Conservation (phyloP, 2,113 vertebrate species). For the Neogobius melanostomus region DNA sequence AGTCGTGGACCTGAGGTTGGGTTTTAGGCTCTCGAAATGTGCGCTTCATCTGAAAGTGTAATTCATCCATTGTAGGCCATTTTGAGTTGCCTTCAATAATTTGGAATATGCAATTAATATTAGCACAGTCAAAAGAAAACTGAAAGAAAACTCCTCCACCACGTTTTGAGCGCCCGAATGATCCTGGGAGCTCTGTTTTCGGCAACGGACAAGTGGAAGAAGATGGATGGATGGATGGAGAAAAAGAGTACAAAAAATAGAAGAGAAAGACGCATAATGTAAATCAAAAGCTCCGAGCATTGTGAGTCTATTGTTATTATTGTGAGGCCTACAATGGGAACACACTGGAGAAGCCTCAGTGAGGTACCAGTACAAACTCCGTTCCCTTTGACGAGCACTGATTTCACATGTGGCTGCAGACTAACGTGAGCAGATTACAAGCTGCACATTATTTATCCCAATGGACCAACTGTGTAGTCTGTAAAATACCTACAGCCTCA, state of each 20-base stretch:
- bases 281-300: no score
- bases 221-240: no score
- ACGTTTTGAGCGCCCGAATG: no score
- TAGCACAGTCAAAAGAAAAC: background rate
- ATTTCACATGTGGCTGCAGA: background rate
- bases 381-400: background rate
- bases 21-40: no score
- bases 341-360: background rate
- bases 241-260: no score
- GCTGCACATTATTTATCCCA: background rate
- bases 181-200: no score
- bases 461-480: conserved; percentile 4
- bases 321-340: no score
- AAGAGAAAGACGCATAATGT: no score
- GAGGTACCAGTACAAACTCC: background rate
- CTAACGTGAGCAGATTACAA: background rate
- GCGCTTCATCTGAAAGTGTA: background rate
- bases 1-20: no score
- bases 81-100: background rate
- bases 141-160: no score
- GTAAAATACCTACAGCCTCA: conserved; percentile 2
- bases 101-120: background rate
- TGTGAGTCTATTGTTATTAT: no score
- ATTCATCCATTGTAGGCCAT: background rate
- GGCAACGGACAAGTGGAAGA: no score